Percentiles rank a stretch among this genome's conserved stretches.
phyloP scores from a whole-genome alignment of 30 jellyfish, hydroid and myxozoan species.

The Rhopilema esculentum region DNA sequence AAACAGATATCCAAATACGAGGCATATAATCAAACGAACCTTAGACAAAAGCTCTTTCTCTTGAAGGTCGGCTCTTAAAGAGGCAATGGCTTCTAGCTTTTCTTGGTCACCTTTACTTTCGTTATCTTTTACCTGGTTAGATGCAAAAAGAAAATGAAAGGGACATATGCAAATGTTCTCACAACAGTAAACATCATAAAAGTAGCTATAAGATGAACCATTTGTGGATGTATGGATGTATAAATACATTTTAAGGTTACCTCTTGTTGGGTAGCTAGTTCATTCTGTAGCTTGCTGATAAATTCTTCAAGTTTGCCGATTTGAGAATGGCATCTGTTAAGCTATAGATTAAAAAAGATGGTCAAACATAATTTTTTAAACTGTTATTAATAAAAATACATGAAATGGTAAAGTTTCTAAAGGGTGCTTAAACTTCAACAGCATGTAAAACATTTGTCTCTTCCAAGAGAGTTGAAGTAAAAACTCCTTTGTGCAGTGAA shows the following conservation, averaged over 20 bases:
- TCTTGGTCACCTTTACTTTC: constrained; percentile 11
- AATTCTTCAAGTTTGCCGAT: constrained; percentile 48
- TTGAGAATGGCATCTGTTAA: constrained; percentile 38
- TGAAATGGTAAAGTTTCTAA: too few species aligned
- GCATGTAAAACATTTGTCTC: too few species aligned
- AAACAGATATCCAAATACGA: background rate
- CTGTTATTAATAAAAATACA: too few species aligned
- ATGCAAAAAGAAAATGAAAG: background rate
- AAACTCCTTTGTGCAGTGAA: too few species aligned
- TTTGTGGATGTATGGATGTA: too few species aligned
- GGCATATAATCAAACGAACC: background rate
- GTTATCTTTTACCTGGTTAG: background rate
- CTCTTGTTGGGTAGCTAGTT: constrained; percentile 22
- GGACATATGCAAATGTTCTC: background rate
- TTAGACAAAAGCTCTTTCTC: constrained; percentile 48
- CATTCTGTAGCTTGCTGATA: constrained; percentile 18
- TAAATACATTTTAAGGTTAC: too few species aligned
- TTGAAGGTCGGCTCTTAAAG: constrained; percentile 62
- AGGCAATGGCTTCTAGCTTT: constrained; percentile 56
- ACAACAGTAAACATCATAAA: too few species aligned
- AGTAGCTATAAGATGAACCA: too few species aligned
- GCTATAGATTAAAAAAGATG: constrained; percentile 5
- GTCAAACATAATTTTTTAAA: background rate
- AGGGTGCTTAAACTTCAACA: too few species aligned
- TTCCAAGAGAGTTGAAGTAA: too few species aligned